Base-by-base conservation (phyloP, 2,113 vertebrate species). In the Chinchilla lanigera region DNA sequence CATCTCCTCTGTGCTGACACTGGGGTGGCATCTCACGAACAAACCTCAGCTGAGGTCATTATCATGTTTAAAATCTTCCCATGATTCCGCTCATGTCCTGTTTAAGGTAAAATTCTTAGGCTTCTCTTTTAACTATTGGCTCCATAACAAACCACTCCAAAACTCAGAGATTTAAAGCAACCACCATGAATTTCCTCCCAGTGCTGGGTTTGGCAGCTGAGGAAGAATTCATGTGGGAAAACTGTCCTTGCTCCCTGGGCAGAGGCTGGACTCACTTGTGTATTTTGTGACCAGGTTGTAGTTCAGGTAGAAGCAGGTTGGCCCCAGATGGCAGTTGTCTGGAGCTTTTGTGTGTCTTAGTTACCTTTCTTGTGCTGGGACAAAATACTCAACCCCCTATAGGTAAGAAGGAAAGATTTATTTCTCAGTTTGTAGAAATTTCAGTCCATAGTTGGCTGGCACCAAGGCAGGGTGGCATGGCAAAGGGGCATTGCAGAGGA, bases 31-130 rank as follows among this genome's bases (percentile, higher is more conserved):
- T 94, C 24, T 61, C 38, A 92, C 38, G 94, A 93, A 44, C 41
- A 47, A 93, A 86, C 86, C 65, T 67, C 35, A 11, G 41, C 50
- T 67, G 71, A 89, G 14, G 41, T 75, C 56, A 60, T 69, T 69
- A 8, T 10, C 14, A 54, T 73, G 10, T 65, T 78, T 88, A 85
- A 97, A 93, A 60, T 73, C 75, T 93, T 96, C 75, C 54, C 89
- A 35, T 20, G 47, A 44, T 85, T 82, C 19, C 7, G 82, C 20
- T 94, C 24, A 60, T 80, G 24, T 93, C 65, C 75, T 80, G 2
- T 54, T 61, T 47, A 58, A 71, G 83, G 5, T 77, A 80, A 81
- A 63, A 81, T 26, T 82, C 28, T 38, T 91, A 75, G 35, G 10
- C 50, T 77, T 85, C 50, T 73, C 24, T 24, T n/a, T 73, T 88